phyloP scores from a whole-genome alignment of 2,888 invertebrate genomes.

The Parnassius mnemosyne region DNA sequence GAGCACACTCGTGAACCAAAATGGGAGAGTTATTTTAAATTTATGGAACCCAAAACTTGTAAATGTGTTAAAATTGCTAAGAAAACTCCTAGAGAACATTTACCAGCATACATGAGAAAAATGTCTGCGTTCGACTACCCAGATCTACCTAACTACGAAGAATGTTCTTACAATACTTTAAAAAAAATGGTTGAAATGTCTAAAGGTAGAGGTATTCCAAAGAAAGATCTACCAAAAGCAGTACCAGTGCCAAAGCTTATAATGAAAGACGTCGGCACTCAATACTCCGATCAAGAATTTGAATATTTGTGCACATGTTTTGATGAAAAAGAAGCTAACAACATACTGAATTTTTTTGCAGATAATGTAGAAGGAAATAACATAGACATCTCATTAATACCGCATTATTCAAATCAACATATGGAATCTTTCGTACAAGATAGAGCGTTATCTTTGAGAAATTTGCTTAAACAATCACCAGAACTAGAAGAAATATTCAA shows the following conservation, averaged over 20 bases:
- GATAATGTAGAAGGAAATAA: conserved; percentile 19
- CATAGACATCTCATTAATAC: conserved; percentile 38
- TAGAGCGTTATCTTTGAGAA: conserved; percentile 48
- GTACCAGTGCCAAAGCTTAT: conserved; percentile 32
- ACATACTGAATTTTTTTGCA: conserved; percentile 26
- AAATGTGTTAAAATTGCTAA: conserved; percentile 54
- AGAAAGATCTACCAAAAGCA: conserved; percentile 30
- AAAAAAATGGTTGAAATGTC: conserved; percentile 50
- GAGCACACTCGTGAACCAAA: conserved; percentile 59
- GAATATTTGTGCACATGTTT: conserved; percentile 59
- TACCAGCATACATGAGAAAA: conserved; percentile 64
- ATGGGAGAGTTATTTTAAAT: conserved; percentile 56
- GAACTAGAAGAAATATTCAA: conserved; percentile 57
- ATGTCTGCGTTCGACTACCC: conserved; percentile 50
- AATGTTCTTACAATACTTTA: conserved; percentile 46
- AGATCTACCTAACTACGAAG: conserved; percentile 56
- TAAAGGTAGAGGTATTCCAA: conserved; percentile 35
- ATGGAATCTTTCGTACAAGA: conserved; percentile 46
- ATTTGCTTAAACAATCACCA: conserved; percentile 45
- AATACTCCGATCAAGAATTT: conserved; percentile 54
- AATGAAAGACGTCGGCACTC: conserved; percentile 48
- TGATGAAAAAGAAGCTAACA: conserved; percentile 39
- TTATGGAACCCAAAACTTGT: conserved; percentile 48
- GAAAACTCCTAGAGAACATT: conserved; percentile 56
- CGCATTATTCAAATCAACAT: conserved; percentile 36